These are phyloP conservation scores for Spea hammondii DNA, from an alignment of 2,797 vertebrate genomes.

Conservation along the genomic window DNA sequence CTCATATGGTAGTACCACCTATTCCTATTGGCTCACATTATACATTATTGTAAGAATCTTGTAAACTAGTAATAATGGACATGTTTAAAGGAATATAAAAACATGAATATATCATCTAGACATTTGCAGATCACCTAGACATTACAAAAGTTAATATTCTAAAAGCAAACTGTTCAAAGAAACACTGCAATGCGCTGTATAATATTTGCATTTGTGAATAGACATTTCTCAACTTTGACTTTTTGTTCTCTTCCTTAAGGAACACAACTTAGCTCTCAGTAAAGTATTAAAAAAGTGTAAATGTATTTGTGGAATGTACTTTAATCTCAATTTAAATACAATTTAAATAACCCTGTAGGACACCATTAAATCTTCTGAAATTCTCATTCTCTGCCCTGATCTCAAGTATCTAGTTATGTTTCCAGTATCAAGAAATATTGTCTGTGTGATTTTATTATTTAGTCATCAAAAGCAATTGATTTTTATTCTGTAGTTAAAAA, in stretches of 20 bases:
- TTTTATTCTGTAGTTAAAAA: slow-evolving; percentile 1
- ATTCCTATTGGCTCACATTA: too few relatives aligned
- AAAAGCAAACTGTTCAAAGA: neutral
- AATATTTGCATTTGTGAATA: slow-evolving; percentile 31
- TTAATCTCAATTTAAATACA: slow-evolving; percentile 39
- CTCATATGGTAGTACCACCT: too few relatives aligned
- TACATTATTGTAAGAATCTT: too few relatives aligned
- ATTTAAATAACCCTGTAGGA: slow-evolving; percentile 43
- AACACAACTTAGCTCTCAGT: slow-evolving; percentile 28
- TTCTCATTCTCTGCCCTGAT: slow-evolving; percentile 11
- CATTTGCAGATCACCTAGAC: slow-evolving; percentile 20
- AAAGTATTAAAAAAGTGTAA: slow-evolving; percentile 44
- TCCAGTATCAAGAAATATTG: neutral
- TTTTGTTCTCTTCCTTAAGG: slow-evolving; percentile 44
- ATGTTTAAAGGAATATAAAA: slow-evolving; percentile 6
- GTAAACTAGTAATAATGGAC: too few relatives aligned
- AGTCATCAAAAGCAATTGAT: slow-evolving; percentile 9
- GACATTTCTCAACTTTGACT: slow-evolving; percentile 36
- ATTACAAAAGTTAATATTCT: slow-evolving; percentile 26
- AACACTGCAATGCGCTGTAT: slow-evolving; percentile 6
- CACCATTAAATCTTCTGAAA: slow-evolving; percentile 28
- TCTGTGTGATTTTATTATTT: slow-evolving; percentile 13
- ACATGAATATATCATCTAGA: slow-evolving; percentile 31
- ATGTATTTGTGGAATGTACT: slow-evolving; percentile 31
- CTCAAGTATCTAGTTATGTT: slow-evolving; percentile 13